Conservation (phyloP, 2,113 vertebrate genomes). For the Zosterops borbonicus region DNA sequence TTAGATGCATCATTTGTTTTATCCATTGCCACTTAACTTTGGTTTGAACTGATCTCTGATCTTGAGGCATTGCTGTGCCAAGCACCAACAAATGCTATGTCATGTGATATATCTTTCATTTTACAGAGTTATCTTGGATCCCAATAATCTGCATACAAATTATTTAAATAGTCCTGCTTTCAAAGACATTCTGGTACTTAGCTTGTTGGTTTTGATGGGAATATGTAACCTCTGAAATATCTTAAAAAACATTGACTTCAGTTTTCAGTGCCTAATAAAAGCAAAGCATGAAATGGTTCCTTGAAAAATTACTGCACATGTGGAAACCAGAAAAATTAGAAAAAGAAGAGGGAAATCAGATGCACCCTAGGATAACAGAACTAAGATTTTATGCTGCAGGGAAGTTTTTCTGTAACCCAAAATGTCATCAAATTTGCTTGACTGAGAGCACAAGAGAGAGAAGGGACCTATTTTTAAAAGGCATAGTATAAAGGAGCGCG, state of each 20-base stretch:
- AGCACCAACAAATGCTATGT: background rate
- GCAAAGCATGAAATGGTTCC: background rate
- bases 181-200: background rate
- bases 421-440: background rate
- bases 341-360: background rate
- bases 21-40: background rate
- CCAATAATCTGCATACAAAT: background rate
- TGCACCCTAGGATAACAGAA: accelerated
- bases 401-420: background rate
- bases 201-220: background rate
- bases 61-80: background rate
- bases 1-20: background rate
- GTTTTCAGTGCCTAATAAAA: background rate
- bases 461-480: background rate
- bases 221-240: background rate
- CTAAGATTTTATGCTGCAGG: background rate
- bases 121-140: background rate
- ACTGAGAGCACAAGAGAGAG: background rate
- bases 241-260: background rate
- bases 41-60: background rate
- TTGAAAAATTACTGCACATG: background rate
- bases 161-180: background rate
- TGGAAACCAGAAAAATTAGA: background rate
- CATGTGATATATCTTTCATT: background rate
- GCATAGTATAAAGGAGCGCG: background rate